Evolutionary conservation across 1,140 invertebrate genomes (phyloP).

Genomic region (Cherax quadricarinatus): DNA sequence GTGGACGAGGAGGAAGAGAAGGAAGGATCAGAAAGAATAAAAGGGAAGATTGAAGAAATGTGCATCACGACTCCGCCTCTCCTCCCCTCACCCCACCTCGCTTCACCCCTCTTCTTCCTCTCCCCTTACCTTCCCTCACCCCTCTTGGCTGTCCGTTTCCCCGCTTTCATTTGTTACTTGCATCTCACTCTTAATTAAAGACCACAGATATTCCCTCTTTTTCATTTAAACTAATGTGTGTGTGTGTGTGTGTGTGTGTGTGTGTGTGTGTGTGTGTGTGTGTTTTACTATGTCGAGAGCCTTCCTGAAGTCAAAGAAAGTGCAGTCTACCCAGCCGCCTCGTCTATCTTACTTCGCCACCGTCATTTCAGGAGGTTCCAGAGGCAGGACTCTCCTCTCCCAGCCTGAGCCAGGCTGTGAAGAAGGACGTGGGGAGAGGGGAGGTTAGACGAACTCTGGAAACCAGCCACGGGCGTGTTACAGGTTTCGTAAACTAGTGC

Average conservation of each 20-base stretch:
- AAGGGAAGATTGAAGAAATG: not conserved
- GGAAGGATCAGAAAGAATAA: not conserved
- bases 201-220: slow-evolving; percentile 28
- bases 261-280: too few species aligned
- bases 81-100: not conserved
- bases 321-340: too few species aligned
- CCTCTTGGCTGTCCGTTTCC: slow-evolving; percentile 38
- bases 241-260: too few species aligned
- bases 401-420: too few species aligned
- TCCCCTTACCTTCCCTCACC: not conserved
- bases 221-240: not conserved
- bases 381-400: too few species aligned
- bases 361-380: too few species aligned
- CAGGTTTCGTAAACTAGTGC: too few species aligned
- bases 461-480: too few species aligned
- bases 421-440: too few species aligned
- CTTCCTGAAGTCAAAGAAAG: too few species aligned
- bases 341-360: too few species aligned
- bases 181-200: slow-evolving; percentile 53
- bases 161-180: slow-evolving; percentile 48
- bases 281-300: too few species aligned
- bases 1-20: not conserved
- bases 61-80: not conserved
- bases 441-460: not conserved
- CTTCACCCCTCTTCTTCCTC: not conserved